Evolutionary conservation across 2,113 vertebrate genomes (phyloP), one percentile per base, ranked within the genome.

Genomic region (Oreochromis tanganicae): DNA sequence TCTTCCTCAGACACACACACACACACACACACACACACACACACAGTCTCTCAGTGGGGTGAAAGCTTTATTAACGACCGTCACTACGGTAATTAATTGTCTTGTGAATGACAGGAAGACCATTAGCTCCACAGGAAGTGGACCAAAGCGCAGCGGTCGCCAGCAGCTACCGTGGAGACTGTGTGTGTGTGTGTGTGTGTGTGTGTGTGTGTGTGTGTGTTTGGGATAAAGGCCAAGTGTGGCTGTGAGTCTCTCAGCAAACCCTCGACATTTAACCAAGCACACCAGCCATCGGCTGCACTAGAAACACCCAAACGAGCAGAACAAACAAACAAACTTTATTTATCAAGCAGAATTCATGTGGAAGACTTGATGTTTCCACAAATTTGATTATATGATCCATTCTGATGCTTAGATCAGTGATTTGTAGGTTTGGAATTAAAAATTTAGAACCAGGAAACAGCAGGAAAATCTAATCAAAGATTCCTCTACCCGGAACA

Each of bases 11-110:
- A 8, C 34, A 41, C 36, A 16, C 52, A 61, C 41, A 57, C n/a
- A 7, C 59, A 80, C 63, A 57, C 57, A 57, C 36, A 46, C 54
- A 21, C 88, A 57, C 61, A 48, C 73, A 82, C 87, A 57, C 82
- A 66, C 75, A 12, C 21, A 11, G 50, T 71, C 59, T 61, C 88
- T 85, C 71, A 38, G 82, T 80, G 79, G 71, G 86, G 75, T 79
- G 86, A 87, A 91, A 92, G 89, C 91, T 92, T 93, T 85, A 92
- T 94, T 93, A 93, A 93, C 13, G 59, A 92, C 89, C 68, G 16
- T 89, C 91, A 55, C 87, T 84, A 55, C 78, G 8, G 82, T 90
- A 93, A 94, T 94, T 93, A 92, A 93, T 92, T 92, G 82, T 38
- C 48, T 75, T 87, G 82, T 91, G 90, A 93, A 41, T 93, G 93